Evolutionary conservation across 1,140 invertebrate species (phyloP).

Genomic region (Drosophila ambigua): DNA sequence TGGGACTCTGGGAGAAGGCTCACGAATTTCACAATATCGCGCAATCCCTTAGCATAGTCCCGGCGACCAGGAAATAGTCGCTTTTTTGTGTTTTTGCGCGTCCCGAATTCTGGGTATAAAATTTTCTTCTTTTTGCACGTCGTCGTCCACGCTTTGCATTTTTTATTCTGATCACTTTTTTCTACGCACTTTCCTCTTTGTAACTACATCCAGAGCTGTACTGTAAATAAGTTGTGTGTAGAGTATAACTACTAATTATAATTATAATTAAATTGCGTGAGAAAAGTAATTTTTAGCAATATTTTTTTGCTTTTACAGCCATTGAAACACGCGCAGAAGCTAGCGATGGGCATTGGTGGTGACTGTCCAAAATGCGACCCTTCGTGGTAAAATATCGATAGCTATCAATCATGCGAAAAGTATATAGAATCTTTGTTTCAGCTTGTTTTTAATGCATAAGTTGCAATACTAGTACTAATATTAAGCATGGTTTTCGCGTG

Average conservation of each 20-base stretch:
- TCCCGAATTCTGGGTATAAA: conserved; percentile 52
- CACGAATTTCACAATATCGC: conserved; percentile 53
- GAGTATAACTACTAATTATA: conserved; percentile 15
- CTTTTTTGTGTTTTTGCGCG: conserved; percentile 40
- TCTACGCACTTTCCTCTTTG: conserved; percentile 15
- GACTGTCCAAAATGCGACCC: conserved; percentile 64
- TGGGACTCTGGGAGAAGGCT: conserved; percentile 34
- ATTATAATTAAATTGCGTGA: conserved; percentile 41
- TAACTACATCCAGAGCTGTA: conserved; percentile 21
- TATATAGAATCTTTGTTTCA: no score
- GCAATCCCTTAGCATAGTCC: conserved; percentile 19
- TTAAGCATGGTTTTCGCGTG: no score
- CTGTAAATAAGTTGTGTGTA: conserved; percentile 14
- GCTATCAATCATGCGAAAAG: no score
- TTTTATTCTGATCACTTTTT: conserved; percentile 46
- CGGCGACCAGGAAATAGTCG: conserved; percentile 3
- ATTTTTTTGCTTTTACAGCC: conserved; percentile 61
- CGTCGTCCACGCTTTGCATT: conserved; percentile 55
- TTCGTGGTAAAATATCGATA: conserved; percentile 38
- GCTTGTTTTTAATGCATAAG: no score
- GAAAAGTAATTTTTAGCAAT: conserved; percentile 61
- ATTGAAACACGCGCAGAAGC: conserved; percentile 72
- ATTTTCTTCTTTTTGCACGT: conserved; percentile 64
- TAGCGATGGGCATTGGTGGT: conserved; percentile 57
- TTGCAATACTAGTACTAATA: no score